phyloP scores from a whole-genome alignment of 2,797 vertebrate species.

The Alosa sapidissima region DNA sequence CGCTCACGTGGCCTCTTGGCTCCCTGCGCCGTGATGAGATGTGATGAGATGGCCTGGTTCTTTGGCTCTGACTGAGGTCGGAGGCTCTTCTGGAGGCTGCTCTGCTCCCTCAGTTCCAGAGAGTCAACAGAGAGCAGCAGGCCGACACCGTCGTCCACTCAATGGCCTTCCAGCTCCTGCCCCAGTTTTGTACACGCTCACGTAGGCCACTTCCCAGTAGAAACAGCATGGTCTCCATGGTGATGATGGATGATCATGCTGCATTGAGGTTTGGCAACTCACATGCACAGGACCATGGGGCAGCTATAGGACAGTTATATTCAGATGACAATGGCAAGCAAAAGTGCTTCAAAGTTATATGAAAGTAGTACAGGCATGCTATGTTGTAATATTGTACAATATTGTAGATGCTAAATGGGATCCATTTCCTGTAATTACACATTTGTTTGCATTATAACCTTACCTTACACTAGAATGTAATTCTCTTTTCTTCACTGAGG shows the following conservation, averaged over 20 bases:
- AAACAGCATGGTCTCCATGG: neutral
- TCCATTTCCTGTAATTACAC: no score
- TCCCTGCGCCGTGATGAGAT: neutral
- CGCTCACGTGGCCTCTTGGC: constrained; percentile 55
- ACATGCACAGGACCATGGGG: neutral
- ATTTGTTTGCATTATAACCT: no score
- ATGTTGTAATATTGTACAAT: no score
- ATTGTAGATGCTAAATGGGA: no score
- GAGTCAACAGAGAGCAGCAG: neutral
- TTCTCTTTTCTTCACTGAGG: no score
- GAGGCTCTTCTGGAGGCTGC: neutral
- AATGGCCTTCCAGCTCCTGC: neutral
- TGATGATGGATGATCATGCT: constrained; percentile 4
- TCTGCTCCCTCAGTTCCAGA: neutral
- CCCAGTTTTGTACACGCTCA: neutral
- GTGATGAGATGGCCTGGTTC: neutral
- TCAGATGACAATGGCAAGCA: neutral
- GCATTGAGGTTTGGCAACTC: neutral
- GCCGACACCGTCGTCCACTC: neutral
- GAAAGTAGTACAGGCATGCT: no score
- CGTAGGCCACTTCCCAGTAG: neutral
- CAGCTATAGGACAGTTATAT: neutral
- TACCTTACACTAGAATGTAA: no score
- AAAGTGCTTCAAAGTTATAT: neutral
- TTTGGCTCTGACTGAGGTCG: neutral